Evolutionary conservation across 2,888 invertebrate genomes (phyloP).

Genomic region (Volucella zonaria): DNA sequence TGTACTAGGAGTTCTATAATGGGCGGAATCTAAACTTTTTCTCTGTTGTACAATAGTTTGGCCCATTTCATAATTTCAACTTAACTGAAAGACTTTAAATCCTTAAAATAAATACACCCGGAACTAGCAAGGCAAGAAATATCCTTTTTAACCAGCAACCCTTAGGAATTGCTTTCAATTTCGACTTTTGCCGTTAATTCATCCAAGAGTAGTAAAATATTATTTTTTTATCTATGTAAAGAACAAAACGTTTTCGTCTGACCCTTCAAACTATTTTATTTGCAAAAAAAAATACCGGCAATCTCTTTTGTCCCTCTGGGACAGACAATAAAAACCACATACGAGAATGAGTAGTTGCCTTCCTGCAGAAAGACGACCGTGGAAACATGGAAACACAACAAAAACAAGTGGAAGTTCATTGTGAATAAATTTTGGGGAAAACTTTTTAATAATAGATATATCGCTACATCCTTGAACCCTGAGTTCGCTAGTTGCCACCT

Average conservation of each 20-base stretch:
- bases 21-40: no score
- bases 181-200: neutral
- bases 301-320: conserved; percentile 20
- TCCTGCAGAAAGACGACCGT: neutral
- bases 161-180: neutral
- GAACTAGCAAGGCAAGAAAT: no score
- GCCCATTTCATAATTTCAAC: no score
- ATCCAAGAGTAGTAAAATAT: neutral
- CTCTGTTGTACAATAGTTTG: no score
- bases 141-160: neutral
- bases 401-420: conserved; percentile 49
- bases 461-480: conserved; percentile 37
- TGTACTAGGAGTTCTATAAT: no score
- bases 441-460: conserved; percentile 57
- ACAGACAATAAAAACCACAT: conserved; percentile 22
- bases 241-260: conserved; percentile 46
- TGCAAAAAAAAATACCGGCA: conserved; percentile 35
- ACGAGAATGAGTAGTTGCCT: neutral
- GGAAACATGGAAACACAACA: neutral
- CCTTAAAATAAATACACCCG: no score
- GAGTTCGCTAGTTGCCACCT: neutral
- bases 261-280: conserved; percentile 57
- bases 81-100: no score
- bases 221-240: conserved; percentile 50
- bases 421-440: conserved; percentile 43